Evolutionary conservation across 2,113 vertebrate genomes (phyloP).

Genomic region (Cochlearius cochlearius): DNA sequence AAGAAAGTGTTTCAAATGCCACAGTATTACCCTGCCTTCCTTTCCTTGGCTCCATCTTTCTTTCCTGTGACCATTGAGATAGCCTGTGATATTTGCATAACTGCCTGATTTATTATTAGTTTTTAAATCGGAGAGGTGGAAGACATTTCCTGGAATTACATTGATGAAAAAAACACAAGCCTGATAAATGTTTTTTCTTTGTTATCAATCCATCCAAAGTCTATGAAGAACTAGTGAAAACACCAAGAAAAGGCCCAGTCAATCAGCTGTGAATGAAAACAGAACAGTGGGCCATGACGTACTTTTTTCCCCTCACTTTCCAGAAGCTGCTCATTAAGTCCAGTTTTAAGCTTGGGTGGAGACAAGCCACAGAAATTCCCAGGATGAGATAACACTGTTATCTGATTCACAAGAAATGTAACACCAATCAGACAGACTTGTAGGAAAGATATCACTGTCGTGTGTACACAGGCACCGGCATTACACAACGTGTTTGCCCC

Average conservation of each 20-base stretch:
- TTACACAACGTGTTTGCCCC: neutral
- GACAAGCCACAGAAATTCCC: constrained; percentile 12
- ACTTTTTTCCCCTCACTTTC: neutral
- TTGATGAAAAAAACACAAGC: accelerated
- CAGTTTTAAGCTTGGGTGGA: neutral
- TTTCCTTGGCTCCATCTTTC: neutral
- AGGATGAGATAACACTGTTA: neutral
- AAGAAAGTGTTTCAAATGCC: neutral
- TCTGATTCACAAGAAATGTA: neutral
- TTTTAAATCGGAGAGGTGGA: neutral
- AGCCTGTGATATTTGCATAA: neutral
- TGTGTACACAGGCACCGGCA: neutral
- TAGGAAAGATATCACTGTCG: neutral
- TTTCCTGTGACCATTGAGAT: neutral
- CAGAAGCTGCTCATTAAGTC: constrained; percentile 26
- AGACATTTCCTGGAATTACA: neutral
- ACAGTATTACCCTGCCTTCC: neutral
- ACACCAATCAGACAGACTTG: neutral
- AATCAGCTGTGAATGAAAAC: neutral
- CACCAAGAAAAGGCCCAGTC: neutral
- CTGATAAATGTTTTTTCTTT: neutral
- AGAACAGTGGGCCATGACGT: neutral
- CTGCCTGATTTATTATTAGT: neutral
- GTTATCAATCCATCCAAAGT: neutral
- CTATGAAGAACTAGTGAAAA: neutral